Percentiles rank a stretch among this genome's conserved stretches.
These are phyloP conservation scores for Melitaea cinxia DNA, from an alignment of 1,140 invertebrate species.

Conservation along the genomic window DNA sequence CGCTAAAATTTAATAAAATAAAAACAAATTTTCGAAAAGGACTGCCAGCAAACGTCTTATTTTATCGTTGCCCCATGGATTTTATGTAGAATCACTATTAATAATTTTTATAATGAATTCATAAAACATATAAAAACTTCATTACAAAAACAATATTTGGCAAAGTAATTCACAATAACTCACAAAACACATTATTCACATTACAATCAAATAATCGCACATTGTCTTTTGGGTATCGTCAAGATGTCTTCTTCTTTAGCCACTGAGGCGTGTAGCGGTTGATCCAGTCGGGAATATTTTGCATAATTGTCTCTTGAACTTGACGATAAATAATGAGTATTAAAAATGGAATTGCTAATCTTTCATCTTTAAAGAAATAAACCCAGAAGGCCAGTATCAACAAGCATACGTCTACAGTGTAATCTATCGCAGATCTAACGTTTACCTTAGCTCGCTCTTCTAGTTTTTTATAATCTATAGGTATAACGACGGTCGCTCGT, in stretches of 20 bases:
- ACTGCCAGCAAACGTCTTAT: slow-evolving; percentile 11
- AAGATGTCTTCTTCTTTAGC: slow-evolving; percentile 75
- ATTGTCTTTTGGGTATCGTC: slow-evolving; percentile 71
- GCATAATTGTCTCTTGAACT: slow-evolving; percentile 83
- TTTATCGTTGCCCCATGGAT: slow-evolving; percentile 57
- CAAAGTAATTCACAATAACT: slow-evolving; percentile 59
- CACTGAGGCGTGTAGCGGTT: slow-evolving; percentile 61
- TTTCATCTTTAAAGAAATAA: slow-evolving; percentile 89
- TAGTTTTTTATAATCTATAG: slow-evolving; percentile 78
- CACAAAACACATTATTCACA: slow-evolving; percentile 69
- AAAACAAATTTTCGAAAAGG: slow-evolving; percentile 49
- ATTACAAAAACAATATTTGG: slow-evolving; percentile 16
- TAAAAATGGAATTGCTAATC: slow-evolving; percentile 88
- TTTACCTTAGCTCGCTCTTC: slow-evolving; percentile 84
- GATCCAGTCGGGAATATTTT: slow-evolving; percentile 64
- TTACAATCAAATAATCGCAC: slow-evolving; percentile 58
- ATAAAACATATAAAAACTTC: slow-evolving; percentile 36
- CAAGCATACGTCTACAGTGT: slow-evolving; percentile 86
- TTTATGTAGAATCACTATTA: slow-evolving; percentile 31
- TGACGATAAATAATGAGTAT: slow-evolving; percentile 89
- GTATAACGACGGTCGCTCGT: slow-evolving; percentile 73
- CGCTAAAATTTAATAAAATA: slow-evolving; percentile 45
- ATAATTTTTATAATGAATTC: slow-evolving; percentile 47
- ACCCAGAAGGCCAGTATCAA: slow-evolving; percentile 88
- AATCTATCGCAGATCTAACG: slow-evolving; percentile 85